These are phyloP conservation scores for Luperina nickerlii DNA, from an alignment of 2,888 invertebrate genomes.

Conservation along the genomic window DNA sequence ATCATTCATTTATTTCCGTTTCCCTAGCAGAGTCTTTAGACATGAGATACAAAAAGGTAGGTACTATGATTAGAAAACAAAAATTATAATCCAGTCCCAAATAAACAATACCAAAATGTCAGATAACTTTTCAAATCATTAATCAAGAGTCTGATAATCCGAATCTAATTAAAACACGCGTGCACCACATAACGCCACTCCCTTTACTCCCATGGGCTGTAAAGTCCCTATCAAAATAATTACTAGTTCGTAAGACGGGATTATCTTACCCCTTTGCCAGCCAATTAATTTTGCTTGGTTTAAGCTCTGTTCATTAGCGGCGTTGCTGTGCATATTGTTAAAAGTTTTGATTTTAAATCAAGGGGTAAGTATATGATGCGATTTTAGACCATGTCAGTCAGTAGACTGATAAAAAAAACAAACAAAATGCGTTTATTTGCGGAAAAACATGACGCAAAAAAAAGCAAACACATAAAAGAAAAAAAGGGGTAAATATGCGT, in stretches of 20 bases:
- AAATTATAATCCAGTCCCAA: background rate
- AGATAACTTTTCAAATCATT: conserved; percentile 72
- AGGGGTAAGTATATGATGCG: background rate
- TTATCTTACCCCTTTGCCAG: conserved; percentile 74
- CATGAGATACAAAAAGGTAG: too few species aligned
- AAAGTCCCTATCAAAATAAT: conserved; percentile 82
- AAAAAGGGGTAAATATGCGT: too few species aligned
- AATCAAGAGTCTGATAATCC: conserved; percentile 80
- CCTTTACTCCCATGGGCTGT: conserved; percentile 68
- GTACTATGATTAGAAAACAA: background rate
- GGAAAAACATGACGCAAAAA: background rate
- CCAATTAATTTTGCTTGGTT: conserved; percentile 78
- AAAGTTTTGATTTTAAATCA: conserved; percentile 26
- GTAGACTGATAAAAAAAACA: background rate
- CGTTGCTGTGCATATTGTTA: conserved; percentile 48
- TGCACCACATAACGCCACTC: conserved; percentile 58
- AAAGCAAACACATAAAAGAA: too few species aligned
- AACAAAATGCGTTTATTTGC: background rate
- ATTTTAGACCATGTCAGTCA: background rate
- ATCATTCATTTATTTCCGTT: too few species aligned
- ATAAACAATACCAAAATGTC: conserved; percentile 47
- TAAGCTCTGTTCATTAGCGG: conserved; percentile 74
- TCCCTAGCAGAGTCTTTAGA: too few species aligned
- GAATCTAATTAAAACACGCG: conserved; percentile 85
- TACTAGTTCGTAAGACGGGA: conserved; percentile 74